phyloP scores from a whole-genome alignment of 2,113 vertebrate genomes.

The Ascaphus truei region DNA sequence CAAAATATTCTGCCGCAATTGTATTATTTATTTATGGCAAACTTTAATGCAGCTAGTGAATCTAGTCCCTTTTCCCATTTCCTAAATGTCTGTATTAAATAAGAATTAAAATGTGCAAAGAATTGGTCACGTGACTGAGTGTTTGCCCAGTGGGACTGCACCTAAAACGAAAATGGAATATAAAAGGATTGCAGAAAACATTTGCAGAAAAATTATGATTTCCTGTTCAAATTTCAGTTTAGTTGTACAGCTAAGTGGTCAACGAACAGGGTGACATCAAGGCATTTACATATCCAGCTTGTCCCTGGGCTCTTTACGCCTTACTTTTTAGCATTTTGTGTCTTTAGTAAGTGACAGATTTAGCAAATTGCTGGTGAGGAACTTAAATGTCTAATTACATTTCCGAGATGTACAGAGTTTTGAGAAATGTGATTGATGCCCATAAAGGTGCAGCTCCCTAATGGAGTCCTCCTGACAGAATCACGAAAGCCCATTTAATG shows the following conservation, averaged over 20 bases:
- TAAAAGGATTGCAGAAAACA: too few relatives aligned
- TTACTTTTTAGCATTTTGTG: conserved; percentile 47
- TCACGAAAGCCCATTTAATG: conserved; percentile 83
- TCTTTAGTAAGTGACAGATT: conserved; percentile 69
- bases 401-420: conserved; percentile 66
- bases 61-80: too few relatives aligned
- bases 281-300: conserved; percentile 8
- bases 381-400: conserved; percentile 78
- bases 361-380: conserved; percentile 73
- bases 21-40: too few relatives aligned
- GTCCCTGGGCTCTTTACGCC: background rate
- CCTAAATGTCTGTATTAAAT: too few relatives aligned
- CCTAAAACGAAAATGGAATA: too few relatives aligned
- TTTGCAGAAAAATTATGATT: too few relatives aligned
- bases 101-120: too few relatives aligned
- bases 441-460: conserved; percentile 80
- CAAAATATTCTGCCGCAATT: too few relatives aligned
- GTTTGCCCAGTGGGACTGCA: too few relatives aligned
- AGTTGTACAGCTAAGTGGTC: conserved; percentile 14
- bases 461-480: conserved; percentile 87
- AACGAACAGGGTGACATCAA: background rate
- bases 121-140: too few relatives aligned
- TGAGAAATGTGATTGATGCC: conserved; percentile 89
- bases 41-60: too few relatives aligned
- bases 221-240: background rate